Evolutionary conservation across 2,113 vertebrate genomes (phyloP), one percentile per base, ranked within the genome.

Genomic region (Leptobrachium leishanense): DNA sequence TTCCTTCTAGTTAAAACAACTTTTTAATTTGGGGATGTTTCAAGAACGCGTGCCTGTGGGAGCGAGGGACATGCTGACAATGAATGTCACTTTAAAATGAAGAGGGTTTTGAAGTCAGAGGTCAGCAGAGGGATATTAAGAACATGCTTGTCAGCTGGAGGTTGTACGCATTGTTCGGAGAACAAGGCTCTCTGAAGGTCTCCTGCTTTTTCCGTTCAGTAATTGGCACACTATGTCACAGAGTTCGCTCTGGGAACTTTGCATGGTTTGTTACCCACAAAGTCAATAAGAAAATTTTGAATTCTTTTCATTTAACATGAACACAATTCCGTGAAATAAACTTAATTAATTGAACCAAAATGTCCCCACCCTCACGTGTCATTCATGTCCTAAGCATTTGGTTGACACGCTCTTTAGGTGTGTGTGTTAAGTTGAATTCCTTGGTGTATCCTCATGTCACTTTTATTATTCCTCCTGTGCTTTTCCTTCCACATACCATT

Each of bases 101-200:
- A 53, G 62, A 72, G 71, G 68, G 46, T 68, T 59, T 72, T n/a
- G 4, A 10, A 77, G 75, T 77, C 67, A 79, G 11, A 64, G 70
- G 65, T 79, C 70, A 79, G 20, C 54, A 39, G n/a, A 66, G 69
- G 12, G 53, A 31, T 50, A 72, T 67, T 43, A 73, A 66, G 62
- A 43, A 79, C 63, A 66, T 5, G 70, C 46, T 53, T 65, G 68
- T 78, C 76, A 65, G 15, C 10, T 40, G 41, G 43, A 65, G 12
- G 57, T 65, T 78, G 68, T 41, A 63, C 55, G 2, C 20, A 63
- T 41, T 71, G 57, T 78, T 43, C 43, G 50, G 12, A 4, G 50
- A 50, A 50, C 46, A 50, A 50, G 46, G 4, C 57, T 71, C 68
- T 70, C 6, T 72, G 53, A 63, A 71, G 68, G 76, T 63, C 68